Evolutionary conservation across 1,140 invertebrate genomes (phyloP).

Genomic region (Drosophila cardini): DNA sequence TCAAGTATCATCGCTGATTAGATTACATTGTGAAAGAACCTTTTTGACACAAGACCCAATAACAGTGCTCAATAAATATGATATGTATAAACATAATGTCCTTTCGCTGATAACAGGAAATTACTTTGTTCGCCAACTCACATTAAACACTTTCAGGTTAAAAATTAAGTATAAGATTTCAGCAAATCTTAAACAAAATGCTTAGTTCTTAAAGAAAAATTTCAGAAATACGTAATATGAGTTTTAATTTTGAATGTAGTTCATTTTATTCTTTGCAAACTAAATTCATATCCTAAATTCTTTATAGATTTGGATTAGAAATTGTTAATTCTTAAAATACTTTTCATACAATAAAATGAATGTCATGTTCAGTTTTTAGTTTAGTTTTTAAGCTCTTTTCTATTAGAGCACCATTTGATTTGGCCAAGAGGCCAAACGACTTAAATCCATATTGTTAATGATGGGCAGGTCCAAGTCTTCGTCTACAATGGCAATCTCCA

Average conservation of each 20-base stretch:
- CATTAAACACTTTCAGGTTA: not conserved
- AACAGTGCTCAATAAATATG: not conserved
- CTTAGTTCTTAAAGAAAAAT: too few species aligned
- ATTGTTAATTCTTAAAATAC: too few species aligned
- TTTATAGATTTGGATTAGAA: too few species aligned
- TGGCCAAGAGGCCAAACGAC: conserved; percentile 2
- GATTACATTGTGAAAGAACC: conserved; percentile 16
- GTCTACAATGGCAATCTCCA: conserved; percentile 34
- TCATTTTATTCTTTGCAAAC: too few species aligned
- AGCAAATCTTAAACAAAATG: not conserved
- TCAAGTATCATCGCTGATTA: conserved; percentile 26
- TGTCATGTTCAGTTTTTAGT: too few species aligned
- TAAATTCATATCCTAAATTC: too few species aligned
- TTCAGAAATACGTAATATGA: too few species aligned
- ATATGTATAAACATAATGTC: not conserved
- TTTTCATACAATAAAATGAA: too few species aligned
- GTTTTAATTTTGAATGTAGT: too few species aligned
- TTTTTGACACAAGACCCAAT: not conserved
- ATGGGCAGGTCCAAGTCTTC: conserved; percentile 9
- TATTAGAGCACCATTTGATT: conserved; percentile 29
- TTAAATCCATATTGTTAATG: not conserved
- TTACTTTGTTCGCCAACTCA: too few species aligned
- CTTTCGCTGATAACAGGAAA: not conserved
- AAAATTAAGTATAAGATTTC: not conserved
- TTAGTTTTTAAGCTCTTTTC: too few species aligned